Evolutionary conservation across 2,888 invertebrate genomes (phyloP), one percentile per base, ranked within the genome.

Genomic region (Lasioglossum calceatum): DNA sequence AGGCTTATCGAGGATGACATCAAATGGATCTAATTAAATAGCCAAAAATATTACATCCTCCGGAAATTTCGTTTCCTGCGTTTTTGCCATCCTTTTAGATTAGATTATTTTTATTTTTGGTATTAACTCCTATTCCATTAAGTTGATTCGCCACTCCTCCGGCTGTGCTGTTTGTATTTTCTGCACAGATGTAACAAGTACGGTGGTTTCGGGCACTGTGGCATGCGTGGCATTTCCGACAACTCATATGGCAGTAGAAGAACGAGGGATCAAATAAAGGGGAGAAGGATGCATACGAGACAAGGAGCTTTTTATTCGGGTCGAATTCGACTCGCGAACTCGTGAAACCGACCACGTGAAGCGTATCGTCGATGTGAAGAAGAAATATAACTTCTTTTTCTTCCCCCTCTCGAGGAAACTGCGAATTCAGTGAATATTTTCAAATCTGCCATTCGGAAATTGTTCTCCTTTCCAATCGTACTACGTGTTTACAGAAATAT

Each of bases 161-260:
- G 27, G 87, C 82, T 84, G 85, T 86, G 82, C 82, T 78, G 79
- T 42, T 58, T 36, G 72, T 67, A 71, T 85, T 83, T 89, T 73
- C 79, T 67, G 78, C 81, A 79, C 86, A 82, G 81, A 85, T 87
- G 83, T 76, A 87, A 88, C 85, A 23, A 50, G 32, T 84, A 79
- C 88, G 90, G 87, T 90, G 90, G 91, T 93, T 93, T 93, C 91
- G 91, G 92, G 87, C 90, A 67, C 36, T 87, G 85, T 83, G 94
- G 94, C 93, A 94, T 91, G 94, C 93, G 88, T 90, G 94, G 94
- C 90, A 94, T 94, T 95, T 95, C 95, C 94, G 95, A 93, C 93
- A 94, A 94, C 86, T 92, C 92, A 91, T 90, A 88, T 89, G 70
- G 80, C 44, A 50, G 78, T 47, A 75, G 39, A 50, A 72, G 64